Evolutionary conservation across 2,888 invertebrate genomes (phyloP).

Genomic region (Kuschelorhynchus macadamiae): DNA sequence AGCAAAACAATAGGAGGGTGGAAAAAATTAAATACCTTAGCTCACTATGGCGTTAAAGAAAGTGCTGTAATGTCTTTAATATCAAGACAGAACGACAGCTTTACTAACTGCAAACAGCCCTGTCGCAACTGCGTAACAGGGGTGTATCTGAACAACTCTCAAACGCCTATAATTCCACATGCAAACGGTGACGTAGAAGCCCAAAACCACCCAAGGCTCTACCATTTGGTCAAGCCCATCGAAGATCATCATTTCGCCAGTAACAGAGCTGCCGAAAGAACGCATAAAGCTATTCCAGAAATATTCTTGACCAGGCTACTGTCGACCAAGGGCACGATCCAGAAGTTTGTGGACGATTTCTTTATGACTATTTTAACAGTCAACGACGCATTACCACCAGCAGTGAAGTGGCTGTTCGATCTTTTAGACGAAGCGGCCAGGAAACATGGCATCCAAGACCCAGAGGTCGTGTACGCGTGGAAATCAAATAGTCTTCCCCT

Average conservation of each 20-base stretch:
- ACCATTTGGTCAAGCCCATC: conserved; percentile 89
- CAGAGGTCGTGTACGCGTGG: conserved; percentile 95
- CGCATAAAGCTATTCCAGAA: conserved; percentile 95
- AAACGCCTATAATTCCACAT: conserved; percentile 81
- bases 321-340: conserved; percentile 97
- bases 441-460: conserved; percentile 87
- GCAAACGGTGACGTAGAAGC: conserved; percentile 85
- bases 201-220: conserved; percentile 74
- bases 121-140: conserved; percentile 85
- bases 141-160: conserved; percentile 81
- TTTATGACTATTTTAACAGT: conserved; percentile 94
- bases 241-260: conserved; percentile 87
- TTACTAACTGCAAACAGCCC: conserved; percentile 86
- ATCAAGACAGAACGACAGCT: conserved; percentile 89
- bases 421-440: conserved; percentile 92
- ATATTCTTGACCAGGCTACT: conserved; percentile 93
- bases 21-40: conserved; percentile 92
- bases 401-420: conserved; percentile 96
- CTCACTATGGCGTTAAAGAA: conserved; percentile 95
- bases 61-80: conserved; percentile 95
- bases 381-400: conserved; percentile 91
- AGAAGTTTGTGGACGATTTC: conserved; percentile 98
- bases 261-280: conserved; percentile 77
- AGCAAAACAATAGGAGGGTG: conserved; percentile 88
- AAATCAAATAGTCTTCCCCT: conserved; percentile 95